These are phyloP conservation scores for Merodon equestris DNA, from an alignment of 2,888 invertebrate species.

Conservation along the genomic window DNA sequence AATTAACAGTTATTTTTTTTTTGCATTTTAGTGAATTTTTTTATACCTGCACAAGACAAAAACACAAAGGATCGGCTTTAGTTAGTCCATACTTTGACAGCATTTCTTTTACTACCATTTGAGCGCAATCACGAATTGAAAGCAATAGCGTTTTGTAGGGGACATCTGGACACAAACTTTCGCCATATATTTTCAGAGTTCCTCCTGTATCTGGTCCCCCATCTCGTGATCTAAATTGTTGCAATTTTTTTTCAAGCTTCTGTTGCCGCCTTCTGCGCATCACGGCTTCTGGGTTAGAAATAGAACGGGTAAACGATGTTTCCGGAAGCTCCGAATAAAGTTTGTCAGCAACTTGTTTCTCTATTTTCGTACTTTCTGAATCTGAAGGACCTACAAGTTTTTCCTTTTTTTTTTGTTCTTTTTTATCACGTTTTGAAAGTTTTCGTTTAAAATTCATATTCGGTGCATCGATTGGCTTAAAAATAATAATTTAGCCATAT, in stretches of 20 bases:
- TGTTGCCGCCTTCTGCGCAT: slow-evolving; percentile 98
- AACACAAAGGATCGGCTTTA: slow-evolving; percentile 92
- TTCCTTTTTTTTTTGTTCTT: slow-evolving; percentile 97
- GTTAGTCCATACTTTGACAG: slow-evolving; percentile 97
- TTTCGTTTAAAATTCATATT: slow-evolving; percentile 94
- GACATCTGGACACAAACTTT: slow-evolving; percentile 96
- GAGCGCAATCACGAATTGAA: slow-evolving; percentile 95
- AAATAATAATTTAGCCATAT: slow-evolving; percentile 1
- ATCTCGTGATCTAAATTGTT: slow-evolving; percentile 96
- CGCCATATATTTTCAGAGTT: slow-evolving; percentile 96
- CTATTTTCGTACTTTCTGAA: slow-evolving; percentile 80
- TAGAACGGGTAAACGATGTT: slow-evolving; percentile 98
- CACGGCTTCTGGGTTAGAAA: slow-evolving; percentile 99
- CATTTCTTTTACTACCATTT: slow-evolving; percentile 96
- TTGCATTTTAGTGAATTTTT: no score
- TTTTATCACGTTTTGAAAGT: slow-evolving; percentile 98
- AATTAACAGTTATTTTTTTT: not conserved
- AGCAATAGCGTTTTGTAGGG: slow-evolving; percentile 98
- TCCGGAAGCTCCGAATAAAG: slow-evolving; percentile 97
- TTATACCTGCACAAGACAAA: slow-evolving; percentile 95
- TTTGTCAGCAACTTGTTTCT: slow-evolving; percentile 92
- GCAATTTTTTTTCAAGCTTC: slow-evolving; percentile 96
- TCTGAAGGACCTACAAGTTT: slow-evolving; percentile 86
- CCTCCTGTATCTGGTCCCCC: slow-evolving; percentile 96
- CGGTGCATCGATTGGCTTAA: slow-evolving; percentile 84